A percentile compares a stretch with the other conserved stretches of the same genome.
Conservation (phyloP, 2,113 vertebrate species). For the Sinocyclocheilus anshuiensis region DNA sequence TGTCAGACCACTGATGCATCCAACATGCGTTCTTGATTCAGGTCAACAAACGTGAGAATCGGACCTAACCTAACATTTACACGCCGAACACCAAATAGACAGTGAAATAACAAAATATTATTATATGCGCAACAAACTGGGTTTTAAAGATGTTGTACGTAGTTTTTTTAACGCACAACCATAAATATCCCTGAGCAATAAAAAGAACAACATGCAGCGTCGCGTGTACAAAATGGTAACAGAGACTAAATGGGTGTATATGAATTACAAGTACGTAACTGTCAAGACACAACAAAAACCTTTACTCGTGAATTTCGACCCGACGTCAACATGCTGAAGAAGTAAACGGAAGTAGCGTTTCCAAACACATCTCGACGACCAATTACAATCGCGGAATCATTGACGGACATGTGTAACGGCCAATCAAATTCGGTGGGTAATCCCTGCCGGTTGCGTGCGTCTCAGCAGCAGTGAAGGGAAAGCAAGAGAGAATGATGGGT, state of each 20-base stretch:
- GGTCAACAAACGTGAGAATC: constrained; percentile 1
- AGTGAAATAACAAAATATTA: neutral
- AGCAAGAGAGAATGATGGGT: neutral
- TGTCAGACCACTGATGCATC: constrained; percentile 19
- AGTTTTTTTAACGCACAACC: neutral
- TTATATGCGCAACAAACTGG: neutral
- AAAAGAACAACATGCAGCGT: neutral
- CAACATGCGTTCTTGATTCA: constrained; percentile 18
- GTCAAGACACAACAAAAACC: neutral
- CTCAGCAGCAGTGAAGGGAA: neutral
- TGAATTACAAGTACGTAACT: neutral
- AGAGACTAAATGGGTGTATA: neutral
- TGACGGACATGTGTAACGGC: constrained; percentile 54
- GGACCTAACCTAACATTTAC: neutral
- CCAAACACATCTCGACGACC: constrained; percentile 27
- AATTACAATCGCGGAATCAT: constrained; percentile 51
- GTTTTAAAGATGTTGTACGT: neutral
- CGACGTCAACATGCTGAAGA: constrained; percentile 1
- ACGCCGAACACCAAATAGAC: neutral
- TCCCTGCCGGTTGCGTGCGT: constrained; percentile 50
- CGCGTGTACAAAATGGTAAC: neutral
- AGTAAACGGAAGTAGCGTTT: constrained; percentile 37
- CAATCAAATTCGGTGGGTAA: constrained; percentile 57
- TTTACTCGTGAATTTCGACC: neutral
- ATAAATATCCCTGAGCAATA: neutral